A percentile compares a stretch with the other conserved stretches of the same genome.
Conservation (phyloP, 2,797 vertebrate genomes). For the Syndactyla subalaris region DNA sequence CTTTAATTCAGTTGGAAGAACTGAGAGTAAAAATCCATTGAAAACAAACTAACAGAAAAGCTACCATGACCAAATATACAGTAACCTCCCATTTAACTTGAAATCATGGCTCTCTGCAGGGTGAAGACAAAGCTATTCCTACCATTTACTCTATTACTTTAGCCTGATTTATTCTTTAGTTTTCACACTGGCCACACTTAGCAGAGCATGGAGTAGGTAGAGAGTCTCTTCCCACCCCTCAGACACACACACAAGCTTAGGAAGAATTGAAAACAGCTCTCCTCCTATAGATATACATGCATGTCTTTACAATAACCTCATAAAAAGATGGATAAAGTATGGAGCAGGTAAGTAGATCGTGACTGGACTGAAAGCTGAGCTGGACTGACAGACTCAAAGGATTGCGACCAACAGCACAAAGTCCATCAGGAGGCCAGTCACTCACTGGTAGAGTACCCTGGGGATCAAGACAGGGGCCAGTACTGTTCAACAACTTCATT, state of each 20-base stretch:
- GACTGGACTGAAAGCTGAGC: neutral
- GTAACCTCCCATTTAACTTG: neutral
- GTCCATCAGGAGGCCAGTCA: neutral
- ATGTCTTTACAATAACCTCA: neutral
- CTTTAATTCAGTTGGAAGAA: neutral
- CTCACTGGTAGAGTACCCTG: neutral
- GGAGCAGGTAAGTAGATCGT: neutral
- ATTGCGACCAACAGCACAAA: neutral
- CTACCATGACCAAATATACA: neutral
- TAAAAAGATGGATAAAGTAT: neutral
- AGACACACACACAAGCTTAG: neutral
- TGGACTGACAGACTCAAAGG: neutral
- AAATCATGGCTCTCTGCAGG: neutral
- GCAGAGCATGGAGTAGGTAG: neutral
- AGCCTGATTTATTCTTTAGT: neutral
- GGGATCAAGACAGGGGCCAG: neutral
- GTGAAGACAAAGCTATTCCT: neutral
- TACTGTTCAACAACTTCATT: neutral
- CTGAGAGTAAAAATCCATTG: neutral
- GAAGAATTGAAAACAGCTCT: neutral
- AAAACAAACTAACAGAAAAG: neutral
- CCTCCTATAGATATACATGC: neutral
- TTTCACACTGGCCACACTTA: neutral
- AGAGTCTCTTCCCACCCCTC: neutral
- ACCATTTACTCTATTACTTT: neutral